Percentiles rank a stretch among this genome's conserved stretches.
Conservation (phyloP, 1,140 invertebrate species). For the Cherax destructor region DNA sequence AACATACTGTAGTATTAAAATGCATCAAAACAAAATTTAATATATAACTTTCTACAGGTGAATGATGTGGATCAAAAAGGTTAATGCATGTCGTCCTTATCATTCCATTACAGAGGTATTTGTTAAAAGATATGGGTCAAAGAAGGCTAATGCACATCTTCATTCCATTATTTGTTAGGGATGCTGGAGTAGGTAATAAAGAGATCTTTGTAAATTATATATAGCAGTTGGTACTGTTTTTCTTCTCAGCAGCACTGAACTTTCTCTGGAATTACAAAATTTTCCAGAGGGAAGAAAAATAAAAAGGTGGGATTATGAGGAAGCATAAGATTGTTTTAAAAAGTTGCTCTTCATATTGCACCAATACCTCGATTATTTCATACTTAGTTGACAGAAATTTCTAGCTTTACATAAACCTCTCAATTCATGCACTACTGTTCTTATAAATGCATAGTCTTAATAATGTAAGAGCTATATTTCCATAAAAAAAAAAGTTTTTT, state of each 20-base stretch:
- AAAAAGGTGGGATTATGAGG: background rate
- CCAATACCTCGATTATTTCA: background rate
- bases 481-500: no score
- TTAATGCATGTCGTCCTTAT: no score
- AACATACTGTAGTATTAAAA: background rate
- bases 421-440: no score
- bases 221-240: background rate
- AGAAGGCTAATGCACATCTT: background rate
- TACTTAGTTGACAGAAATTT: background rate
- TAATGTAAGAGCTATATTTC: no score
- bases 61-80: background rate
- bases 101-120: no score
- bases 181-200: background rate
- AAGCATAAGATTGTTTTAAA: background rate
- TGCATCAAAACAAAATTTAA: background rate
- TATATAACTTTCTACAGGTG: background rate
- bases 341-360: background rate
- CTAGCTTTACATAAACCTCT: no score
- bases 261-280: background rate
- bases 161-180: background rate
- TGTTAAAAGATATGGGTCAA: background rate
- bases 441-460: no score
- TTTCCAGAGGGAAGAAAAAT: background rate
- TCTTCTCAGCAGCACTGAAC: background rate
- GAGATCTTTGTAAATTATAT: background rate